Evolutionary conservation across 2,797 vertebrate genomes (phyloP).

Genomic region (Protosalanx chinensis): DNA sequence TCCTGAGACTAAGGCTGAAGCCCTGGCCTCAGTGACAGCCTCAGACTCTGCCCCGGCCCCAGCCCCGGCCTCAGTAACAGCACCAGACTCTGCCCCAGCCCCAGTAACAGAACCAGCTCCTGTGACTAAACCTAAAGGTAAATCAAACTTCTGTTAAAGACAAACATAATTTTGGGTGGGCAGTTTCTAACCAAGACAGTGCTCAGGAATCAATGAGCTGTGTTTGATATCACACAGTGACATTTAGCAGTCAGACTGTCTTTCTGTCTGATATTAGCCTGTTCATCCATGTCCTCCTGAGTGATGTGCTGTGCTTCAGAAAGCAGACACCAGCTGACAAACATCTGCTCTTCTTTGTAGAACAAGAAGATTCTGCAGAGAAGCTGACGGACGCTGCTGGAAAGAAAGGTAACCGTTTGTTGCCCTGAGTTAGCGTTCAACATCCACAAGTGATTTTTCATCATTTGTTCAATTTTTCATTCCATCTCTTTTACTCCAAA

Average conservation of each 20-base stretch:
- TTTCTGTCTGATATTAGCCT: too few species aligned
- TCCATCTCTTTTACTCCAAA: not conserved
- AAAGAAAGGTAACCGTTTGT: slow-evolving; percentile 49
- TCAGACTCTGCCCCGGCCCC: not conserved
- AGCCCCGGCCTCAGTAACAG: not conserved
- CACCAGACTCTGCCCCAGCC: not conserved
- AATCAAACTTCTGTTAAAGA: not conserved
- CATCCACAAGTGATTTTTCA: not conserved
- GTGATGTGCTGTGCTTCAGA: not conserved
- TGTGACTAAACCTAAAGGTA: slow-evolving; percentile 16
- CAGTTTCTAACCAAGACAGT: too few species aligned
- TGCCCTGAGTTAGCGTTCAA: not conserved
- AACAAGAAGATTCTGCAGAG: slow-evolving; percentile 42
- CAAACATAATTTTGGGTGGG: not conserved
- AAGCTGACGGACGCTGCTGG: slow-evolving; percentile 34
- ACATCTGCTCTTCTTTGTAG: slow-evolving; percentile 30
- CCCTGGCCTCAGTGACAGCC: not conserved
- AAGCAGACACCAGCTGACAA: not conserved
- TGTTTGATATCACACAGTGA: too few species aligned
- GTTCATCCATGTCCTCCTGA: too few species aligned
- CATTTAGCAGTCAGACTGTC: too few species aligned
- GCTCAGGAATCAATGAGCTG: too few species aligned
- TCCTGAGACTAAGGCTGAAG: not conserved
- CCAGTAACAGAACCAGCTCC: not conserved
- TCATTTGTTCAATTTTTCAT: too few species aligned